Conservation (phyloP, 1,140 invertebrate genomes). For the Bombus superbus region DNA sequence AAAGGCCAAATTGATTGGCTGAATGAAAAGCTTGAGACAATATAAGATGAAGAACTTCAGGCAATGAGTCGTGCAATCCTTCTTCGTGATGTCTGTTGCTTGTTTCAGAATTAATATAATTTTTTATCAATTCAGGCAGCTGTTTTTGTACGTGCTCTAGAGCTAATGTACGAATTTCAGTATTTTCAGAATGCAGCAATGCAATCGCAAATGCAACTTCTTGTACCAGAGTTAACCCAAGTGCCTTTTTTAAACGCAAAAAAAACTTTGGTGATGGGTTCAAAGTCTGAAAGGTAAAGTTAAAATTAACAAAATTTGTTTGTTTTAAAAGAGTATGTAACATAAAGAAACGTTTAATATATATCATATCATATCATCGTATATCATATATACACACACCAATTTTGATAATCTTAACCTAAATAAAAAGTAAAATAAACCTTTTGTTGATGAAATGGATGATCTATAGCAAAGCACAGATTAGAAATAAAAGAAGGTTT, state of each 20-base stretch:
- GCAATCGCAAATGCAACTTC: conserved; percentile 95
- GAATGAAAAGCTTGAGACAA: conserved; percentile 85
- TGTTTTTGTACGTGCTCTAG: conserved; percentile 91
- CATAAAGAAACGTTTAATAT: background rate
- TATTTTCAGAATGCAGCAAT: conserved; percentile 90
- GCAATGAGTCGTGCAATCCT: conserved; percentile 93
- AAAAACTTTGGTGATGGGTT: conserved; percentile 91
- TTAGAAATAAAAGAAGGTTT: conserved; percentile 90
- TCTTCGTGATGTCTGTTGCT: conserved; percentile 88
- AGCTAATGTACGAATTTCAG: conserved; percentile 89
- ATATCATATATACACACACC: background rate
- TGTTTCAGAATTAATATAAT: conserved; percentile 90
- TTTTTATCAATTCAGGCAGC: conserved; percentile 92
- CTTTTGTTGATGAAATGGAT: conserved; percentile 86
- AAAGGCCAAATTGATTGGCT: conserved; percentile 84
- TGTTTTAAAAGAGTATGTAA: background rate
- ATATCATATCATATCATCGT: background rate
- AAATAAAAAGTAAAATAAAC: conserved; percentile 73
- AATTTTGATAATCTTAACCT: conserved; percentile 30
- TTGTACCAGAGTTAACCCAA: conserved; percentile 92
- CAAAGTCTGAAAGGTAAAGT: conserved; percentile 85
- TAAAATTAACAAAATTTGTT: conserved; percentile 23
- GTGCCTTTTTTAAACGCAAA: conserved; percentile 90
- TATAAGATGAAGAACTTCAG: conserved; percentile 94
- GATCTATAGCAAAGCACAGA: conserved; percentile 91